phyloP scores from a whole-genome alignment of 1,140 invertebrate genomes.

The Diorhabda carinulata region DNA sequence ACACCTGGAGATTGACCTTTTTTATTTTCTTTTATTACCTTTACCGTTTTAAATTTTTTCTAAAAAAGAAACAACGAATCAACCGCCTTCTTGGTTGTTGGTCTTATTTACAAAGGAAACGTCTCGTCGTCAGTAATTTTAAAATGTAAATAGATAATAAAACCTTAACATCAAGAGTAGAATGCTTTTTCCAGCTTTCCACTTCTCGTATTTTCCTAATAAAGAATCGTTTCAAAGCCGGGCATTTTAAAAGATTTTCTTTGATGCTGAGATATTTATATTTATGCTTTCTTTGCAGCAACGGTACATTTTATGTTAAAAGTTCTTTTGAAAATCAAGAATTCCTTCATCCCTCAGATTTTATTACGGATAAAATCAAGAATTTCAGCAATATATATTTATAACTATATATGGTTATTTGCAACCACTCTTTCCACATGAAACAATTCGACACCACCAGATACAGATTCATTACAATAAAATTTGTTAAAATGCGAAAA shows the following conservation, averaged over 20 bases:
- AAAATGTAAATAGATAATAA: slow-evolving; percentile 22
- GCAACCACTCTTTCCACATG: neutral
- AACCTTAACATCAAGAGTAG: slow-evolving; percentile 19
- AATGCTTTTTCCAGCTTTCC: slow-evolving; percentile 33
- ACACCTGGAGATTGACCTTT: no score
- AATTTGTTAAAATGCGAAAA: no score
- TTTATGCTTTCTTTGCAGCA: slow-evolving; percentile 18
- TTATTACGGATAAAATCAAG: neutral
- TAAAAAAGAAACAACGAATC: neutral
- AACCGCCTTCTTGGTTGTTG: neutral
- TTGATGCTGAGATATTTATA: slow-evolving; percentile 36
- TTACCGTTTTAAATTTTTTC: neutral
- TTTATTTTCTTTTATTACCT: no score
- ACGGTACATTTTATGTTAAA: slow-evolving; percentile 11
- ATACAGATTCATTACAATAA: no score
- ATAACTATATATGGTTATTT: no score
- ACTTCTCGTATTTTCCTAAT: slow-evolving; percentile 32
- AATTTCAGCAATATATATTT: no score
- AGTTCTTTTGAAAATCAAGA: slow-evolving; percentile 10
- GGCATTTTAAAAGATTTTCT: slow-evolving; percentile 36
- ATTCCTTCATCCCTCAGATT: neutral
- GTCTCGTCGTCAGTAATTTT: slow-evolving; percentile 15
- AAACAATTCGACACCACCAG: neutral
- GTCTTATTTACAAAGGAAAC: slow-evolving; percentile 2
- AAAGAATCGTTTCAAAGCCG: slow-evolving; percentile 28